A percentile compares a stretch with the other conserved stretches of the same genome.
Evolutionary conservation across 2,888 invertebrate genomes (phyloP).

Genomic region (Cephonodes hylas): DNA sequence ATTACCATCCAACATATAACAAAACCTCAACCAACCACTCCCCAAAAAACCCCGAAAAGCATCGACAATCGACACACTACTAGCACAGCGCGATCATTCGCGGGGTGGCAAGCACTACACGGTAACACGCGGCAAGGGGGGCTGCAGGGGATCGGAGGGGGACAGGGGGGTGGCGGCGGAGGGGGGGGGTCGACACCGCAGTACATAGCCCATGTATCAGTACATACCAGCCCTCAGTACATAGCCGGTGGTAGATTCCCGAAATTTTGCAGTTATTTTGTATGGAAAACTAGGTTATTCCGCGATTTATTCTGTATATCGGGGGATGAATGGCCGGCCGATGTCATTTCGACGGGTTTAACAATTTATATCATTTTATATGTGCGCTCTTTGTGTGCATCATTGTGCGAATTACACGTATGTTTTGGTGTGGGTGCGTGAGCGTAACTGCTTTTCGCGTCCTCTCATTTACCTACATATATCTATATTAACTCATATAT

Average conservation of each 20-base stretch:
- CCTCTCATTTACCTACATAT: too few species aligned
- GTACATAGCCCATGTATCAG: conserved; percentile 75
- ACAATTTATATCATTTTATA: conserved; percentile 21
- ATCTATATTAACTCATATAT: too few species aligned
- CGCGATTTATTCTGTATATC: conserved; percentile 43
- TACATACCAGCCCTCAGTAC: conserved; percentile 59
- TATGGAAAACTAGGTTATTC: conserved; percentile 79
- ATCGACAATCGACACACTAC: conserved; percentile 62
- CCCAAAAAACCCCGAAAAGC: conserved; percentile 12
- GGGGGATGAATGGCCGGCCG: conserved; percentile 29
- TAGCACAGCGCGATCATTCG: conserved; percentile 61
- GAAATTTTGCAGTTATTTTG: conserved; percentile 80
- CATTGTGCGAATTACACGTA: too few species aligned
- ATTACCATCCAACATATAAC: too few species aligned
- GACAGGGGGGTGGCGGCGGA: conserved; percentile 43
- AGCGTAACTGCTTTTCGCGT: too few species aligned
- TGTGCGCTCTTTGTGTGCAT: not conserved
- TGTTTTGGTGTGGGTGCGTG: too few species aligned
- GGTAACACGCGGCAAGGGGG: conserved; percentile 53
- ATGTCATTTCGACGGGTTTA: conserved; percentile 16
- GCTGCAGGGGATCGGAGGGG: conserved; percentile 26
- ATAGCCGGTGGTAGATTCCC: conserved; percentile 66
- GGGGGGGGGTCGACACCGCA: conserved; percentile 56
- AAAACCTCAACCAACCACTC: not conserved
- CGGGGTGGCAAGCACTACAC: conserved; percentile 71